Conservation (phyloP, 2,113 vertebrate species). For the Bubo bubo region DNA sequence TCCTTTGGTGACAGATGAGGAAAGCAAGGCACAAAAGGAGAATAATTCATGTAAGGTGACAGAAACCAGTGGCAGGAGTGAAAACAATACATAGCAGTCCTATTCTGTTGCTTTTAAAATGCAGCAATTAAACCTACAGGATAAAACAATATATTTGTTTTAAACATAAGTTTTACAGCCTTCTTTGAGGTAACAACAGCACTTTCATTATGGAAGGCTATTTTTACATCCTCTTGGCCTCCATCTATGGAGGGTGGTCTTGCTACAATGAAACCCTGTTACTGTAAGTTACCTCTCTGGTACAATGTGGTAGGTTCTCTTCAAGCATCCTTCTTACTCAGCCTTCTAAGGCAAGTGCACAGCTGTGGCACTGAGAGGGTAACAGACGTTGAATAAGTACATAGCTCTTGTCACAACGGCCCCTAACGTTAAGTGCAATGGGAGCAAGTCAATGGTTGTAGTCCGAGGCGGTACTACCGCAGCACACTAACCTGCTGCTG, state of each 20-base stretch:
- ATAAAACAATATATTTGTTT: not conserved
- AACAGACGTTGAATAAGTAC: not conserved
- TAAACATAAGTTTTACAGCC: not conserved
- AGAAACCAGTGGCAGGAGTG: not conserved
- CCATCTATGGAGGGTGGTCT: not conserved
- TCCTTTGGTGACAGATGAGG: not conserved
- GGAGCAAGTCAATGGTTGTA: rapidly evolving
- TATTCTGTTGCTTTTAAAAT: not conserved
- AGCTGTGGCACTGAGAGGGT: not conserved
- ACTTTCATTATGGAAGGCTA: not conserved
- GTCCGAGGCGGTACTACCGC: not conserved
- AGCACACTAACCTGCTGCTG: constrained; percentile 90
- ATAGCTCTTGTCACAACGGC: not conserved
- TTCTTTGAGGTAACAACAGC: not conserved
- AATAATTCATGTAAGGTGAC: not conserved
- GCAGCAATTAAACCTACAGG: not conserved
- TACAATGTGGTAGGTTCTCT: not conserved
- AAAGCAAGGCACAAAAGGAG: not conserved
- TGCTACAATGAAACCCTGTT: not conserved
- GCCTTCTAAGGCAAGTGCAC: not conserved
- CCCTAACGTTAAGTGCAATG: not conserved
- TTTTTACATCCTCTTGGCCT: not conserved
- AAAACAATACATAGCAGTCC: not conserved
- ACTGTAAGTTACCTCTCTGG: not conserved
- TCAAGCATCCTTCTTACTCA: not conserved